Base-by-base conservation (phyloP, 1,140 invertebrate species). In the Drosophila pachea region DNA sequence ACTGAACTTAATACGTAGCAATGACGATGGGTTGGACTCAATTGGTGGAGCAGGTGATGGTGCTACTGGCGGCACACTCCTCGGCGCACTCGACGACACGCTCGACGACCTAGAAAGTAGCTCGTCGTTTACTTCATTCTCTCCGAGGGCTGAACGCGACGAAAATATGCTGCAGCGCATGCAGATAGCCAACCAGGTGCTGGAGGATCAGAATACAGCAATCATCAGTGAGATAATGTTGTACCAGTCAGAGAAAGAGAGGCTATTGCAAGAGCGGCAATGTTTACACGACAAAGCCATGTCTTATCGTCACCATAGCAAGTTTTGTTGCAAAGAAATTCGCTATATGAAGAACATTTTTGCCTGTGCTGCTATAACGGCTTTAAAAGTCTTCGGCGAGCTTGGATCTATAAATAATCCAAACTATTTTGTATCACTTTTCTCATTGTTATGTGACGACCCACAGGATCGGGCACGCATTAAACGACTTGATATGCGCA, bases 331-430 rank as follows among this genome's bases (percentile, higher is more conserved):
- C 11, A 68, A 69, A 16, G 61, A 86, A 22, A 43, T 65, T 0
- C 36, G 22, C 16, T 66, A 50, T 12, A 16, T 76, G 2, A 84
- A 81, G 48, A 47, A 71, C 14, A 56, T 72, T 2, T 72, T 86
- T 7, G 48, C 33, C 14, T 61, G 52, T 35, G 61, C 70, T 4
- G 36, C 67, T 0, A 32, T 68, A 2, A 67, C 52, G 3, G 50
- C 74, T 0, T 38, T 72, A 0, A 59, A 84, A n/a, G 14, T 59
- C 3, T 52, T 83, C 0, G 40, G n/a, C n/a, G 42, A 35, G 8
- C 16, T 48, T 2, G 7, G 32, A 7, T 11, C 38, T 2, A 22
- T 16, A 1, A 16, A 31, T 0, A 12, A 36, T 8, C 53, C 68
- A 2, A 29, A 40, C 16, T 86, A 71, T 7, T 84, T 84, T 36